Evolutionary conservation across 30 jellyfish, hydroid and myxozoan genomes (phyloP).

Genomic region (Clytia hemisphaerica): DNA sequence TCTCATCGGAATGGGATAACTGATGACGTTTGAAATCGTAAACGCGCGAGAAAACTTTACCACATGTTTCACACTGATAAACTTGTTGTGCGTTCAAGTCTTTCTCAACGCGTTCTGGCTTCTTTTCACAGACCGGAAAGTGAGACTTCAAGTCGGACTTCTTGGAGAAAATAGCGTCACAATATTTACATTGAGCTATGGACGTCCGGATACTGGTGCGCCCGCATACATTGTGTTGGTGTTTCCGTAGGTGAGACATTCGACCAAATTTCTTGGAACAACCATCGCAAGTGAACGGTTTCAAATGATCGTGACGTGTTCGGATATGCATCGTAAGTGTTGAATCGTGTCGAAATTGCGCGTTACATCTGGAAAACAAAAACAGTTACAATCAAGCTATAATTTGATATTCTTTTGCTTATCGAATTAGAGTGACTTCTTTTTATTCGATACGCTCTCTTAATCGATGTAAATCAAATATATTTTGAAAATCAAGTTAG

Average conservation of each 20-base stretch:
- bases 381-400: too few species aligned
- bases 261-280: constrained; percentile 96
- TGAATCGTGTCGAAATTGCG: constrained; percentile 94
- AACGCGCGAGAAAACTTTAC: constrained; percentile 72
- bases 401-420: too few species aligned
- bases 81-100: constrained; percentile 55
- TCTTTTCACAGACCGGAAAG: constrained; percentile 71
- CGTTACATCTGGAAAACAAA: constrained; percentile 66
- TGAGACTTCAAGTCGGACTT: constrained; percentile 77
- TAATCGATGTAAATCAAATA: too few species aligned
- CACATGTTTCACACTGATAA: constrained; percentile 77
- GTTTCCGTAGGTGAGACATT: constrained; percentile 98
- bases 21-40: constrained; percentile 93
- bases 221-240: constrained; percentile 95
- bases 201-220: constrained; percentile 53
- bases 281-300: constrained; percentile 96
- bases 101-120: constrained; percentile 71
- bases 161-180: constrained; percentile 64
- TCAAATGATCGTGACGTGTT: constrained; percentile 95
- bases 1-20: constrained; percentile 90
- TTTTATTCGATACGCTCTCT: too few species aligned
- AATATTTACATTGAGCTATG: constrained; percentile 68
- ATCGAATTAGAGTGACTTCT: too few species aligned
- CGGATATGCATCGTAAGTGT: constrained; percentile 98
- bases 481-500: too few species aligned